Conservation (phyloP, 2,797 vertebrate genomes). For the Dendrocincla tyrannina region DNA sequence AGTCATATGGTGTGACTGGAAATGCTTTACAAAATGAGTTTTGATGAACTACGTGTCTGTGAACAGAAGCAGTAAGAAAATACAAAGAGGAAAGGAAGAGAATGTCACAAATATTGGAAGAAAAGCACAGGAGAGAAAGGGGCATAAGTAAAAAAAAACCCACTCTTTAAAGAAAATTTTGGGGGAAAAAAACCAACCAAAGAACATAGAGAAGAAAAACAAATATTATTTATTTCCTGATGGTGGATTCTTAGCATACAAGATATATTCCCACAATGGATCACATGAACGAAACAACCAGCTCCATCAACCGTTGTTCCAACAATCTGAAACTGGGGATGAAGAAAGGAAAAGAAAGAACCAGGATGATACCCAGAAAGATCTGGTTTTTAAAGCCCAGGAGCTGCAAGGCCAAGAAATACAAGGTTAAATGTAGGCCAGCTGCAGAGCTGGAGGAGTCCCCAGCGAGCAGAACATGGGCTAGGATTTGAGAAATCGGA, state of each 20-base stretch:
- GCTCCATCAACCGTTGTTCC: neutral
- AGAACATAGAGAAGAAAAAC: neutral
- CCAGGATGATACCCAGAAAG: neutral
- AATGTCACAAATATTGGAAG: neutral
- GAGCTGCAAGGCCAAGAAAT: neutral
- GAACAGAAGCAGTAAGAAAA: neutral
- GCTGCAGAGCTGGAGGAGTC: neutral
- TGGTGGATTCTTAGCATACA: neutral
- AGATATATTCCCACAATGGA: neutral
- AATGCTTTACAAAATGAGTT: neutral
- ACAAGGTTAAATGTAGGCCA: neutral
- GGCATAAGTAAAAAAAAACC: fast-evolving
- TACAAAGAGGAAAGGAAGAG: neutral
- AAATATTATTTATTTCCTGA: neutral
- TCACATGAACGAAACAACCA: neutral
- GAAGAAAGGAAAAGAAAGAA: neutral
- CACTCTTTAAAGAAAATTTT: neutral
- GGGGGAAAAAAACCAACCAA: neutral
- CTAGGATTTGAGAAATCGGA: neutral
- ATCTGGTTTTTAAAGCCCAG: neutral
- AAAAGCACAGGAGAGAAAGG: neutral
- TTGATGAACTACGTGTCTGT: neutral
- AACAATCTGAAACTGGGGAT: neutral
- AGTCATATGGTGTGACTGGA: neutral
- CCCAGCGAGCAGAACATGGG: neutral